These are phyloP conservation scores for Helostoma temminkii DNA, from an alignment of 2,797 vertebrate genomes.

Conservation along the genomic window DNA sequence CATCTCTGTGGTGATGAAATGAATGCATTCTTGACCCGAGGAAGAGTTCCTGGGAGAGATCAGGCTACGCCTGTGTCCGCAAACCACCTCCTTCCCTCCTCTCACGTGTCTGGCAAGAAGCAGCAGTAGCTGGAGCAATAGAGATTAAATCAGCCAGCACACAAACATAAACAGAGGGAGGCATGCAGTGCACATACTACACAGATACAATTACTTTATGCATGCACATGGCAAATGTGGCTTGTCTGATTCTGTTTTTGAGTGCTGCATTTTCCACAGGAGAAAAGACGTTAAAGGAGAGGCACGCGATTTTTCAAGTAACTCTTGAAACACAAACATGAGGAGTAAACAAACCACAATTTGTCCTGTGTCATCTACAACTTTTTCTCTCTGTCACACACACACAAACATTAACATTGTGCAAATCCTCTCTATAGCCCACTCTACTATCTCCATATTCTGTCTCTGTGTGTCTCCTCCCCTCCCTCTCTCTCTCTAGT, in stretches of 20 bases:
- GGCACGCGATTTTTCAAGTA: no score
- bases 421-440: slow-evolving; percentile 14
- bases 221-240: slow-evolving; percentile 17
- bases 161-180: neutral
- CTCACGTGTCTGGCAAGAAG: slow-evolving; percentile 51
- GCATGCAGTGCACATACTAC: slow-evolving; percentile 3
- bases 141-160: slow-evolving; percentile 4
- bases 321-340: no score
- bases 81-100: slow-evolving; percentile 23
- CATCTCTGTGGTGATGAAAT: slow-evolving; percentile 55
- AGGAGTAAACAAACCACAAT: no score
- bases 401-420: slow-evolving; percentile 25
- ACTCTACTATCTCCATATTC: neutral
- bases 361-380: no score
- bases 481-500: neutral
- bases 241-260: neutral
- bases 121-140: slow-evolving; percentile 1
- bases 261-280: neutral
- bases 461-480: slow-evolving; percentile 4
- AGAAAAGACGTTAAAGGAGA: no score
- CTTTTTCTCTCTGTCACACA: no score
- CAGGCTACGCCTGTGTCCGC: slow-evolving; percentile 33
- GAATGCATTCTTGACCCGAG: slow-evolving; percentile 63
- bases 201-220: slow-evolving; percentile 3
- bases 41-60: slow-evolving; percentile 52